Evolutionary conservation across 2,888 invertebrate genomes (phyloP), one percentile per base, ranked within the genome.

Genomic region (Cataglyphis livida): DNA sequence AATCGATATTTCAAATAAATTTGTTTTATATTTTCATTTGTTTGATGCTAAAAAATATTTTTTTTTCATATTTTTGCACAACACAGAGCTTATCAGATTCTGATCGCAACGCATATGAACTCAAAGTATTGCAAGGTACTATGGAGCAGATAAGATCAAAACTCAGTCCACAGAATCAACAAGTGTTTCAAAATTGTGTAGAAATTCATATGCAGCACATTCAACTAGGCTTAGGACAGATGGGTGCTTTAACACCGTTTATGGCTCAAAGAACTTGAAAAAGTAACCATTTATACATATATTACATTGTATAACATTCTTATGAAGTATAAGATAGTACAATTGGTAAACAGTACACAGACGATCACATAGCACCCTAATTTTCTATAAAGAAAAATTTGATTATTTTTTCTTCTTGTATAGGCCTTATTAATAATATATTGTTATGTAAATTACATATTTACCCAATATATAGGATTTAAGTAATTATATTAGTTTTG

Each of bases 161-260:
- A 92, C 95, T 98, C 79, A 96, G 97, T 89, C 96, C 97, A 3
- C 95, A 96, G 64, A 98, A 98, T 95, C 96, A 97, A 90, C 96
- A 96, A 90, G 95, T 97, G 62, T 98, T 98, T 95, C 97, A 98
- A 95, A 98, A 98, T 94, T 96, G 96, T 94, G 97, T 99, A 7
- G 99, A 99, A 95, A 97, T 98, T 88, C 98, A 98, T 92, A 97
- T 99, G 96, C 98, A 98, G 92, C 97, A 98, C 93, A 98, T 98
- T 91, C 97, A 98, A 94, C 96, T 97, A 94, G 97, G 98, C 38
- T 95, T 97, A 71, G 94, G 94, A 59, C 94, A 94, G 85, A 91
- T 94, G 82, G 94, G 94, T 73, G 91, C 94, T 65, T 84, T 94
- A 66, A 94, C 93, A 79, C 94, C 94, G 10, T 94, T 94, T 84